A percentile compares a stretch with the other conserved stretches of the same genome.
Conservation (phyloP, 2,797 vertebrate species). For the Prunella strophiata region DNA sequence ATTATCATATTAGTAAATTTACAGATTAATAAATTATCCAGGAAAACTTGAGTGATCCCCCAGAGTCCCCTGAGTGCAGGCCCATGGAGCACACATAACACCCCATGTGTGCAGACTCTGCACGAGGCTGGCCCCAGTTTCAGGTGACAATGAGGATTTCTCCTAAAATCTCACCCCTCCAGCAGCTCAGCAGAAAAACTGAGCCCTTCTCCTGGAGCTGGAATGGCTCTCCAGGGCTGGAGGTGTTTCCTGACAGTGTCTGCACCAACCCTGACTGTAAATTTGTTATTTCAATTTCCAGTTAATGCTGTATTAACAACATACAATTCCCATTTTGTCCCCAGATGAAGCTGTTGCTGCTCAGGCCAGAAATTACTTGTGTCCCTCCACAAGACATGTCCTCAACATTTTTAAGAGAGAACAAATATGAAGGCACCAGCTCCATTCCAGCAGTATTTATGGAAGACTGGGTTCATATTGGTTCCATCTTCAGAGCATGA, state of each 20-base stretch:
- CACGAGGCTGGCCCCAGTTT: background rate
- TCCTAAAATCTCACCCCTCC: background rate
- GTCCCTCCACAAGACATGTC: background rate
- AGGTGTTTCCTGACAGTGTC: background rate
- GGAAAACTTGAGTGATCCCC: background rate
- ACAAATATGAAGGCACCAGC: background rate
- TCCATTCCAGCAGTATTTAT: background rate
- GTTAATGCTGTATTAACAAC: background rate
- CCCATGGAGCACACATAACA: background rate
- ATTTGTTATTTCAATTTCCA: background rate
- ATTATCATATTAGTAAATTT: no score
- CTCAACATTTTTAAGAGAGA: background rate
- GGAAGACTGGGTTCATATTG: background rate
- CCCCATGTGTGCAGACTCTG: background rate
- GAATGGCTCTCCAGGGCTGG: background rate
- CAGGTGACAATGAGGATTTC: background rate
- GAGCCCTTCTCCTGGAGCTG: background rate
- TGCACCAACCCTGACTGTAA: background rate
- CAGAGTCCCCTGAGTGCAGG: background rate
- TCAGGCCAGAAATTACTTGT: background rate
- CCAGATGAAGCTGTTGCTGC: background rate
- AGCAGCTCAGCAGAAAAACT: background rate
- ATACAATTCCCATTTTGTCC: background rate
- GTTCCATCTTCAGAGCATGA: background rate
- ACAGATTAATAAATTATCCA: background rate